Percentiles rank a stretch among this genome's conserved stretches.
Evolutionary conservation across 2,113 vertebrate species (phyloP).

Genomic region (Nibea albiflora): DNA sequence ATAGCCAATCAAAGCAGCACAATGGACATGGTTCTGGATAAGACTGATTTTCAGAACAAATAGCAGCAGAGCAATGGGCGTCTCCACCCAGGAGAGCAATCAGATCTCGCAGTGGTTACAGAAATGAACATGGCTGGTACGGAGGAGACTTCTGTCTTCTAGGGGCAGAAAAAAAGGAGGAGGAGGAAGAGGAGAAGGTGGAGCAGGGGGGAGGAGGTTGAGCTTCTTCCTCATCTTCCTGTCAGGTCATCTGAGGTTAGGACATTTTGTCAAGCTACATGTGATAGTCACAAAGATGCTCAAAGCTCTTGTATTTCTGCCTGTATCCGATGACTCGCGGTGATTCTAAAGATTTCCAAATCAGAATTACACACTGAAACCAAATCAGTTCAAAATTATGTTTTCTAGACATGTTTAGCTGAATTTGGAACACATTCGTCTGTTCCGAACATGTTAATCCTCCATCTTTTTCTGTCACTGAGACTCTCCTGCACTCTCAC

Average conservation of each 20-base stretch:
- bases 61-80: slow-evolving; percentile 49
- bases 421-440: background rate
- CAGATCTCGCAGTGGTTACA: slow-evolving; percentile 52
- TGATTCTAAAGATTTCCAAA: background rate
- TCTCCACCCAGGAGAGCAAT: slow-evolving; percentile 52
- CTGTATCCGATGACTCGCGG: background rate
- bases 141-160: slow-evolving; percentile 25
- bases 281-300: slow-evolving; percentile 15
- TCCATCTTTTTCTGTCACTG: background rate
- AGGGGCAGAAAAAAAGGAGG: background rate
- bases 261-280: slow-evolving; percentile 10
- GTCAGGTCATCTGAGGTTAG: slow-evolving; percentile 52
- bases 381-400: background rate
- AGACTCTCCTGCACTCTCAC: background rate
- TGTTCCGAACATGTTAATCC: background rate
- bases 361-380: background rate
- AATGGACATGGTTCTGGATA: slow-evolving; percentile 53
- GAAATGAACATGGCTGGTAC: slow-evolving; percentile 39
- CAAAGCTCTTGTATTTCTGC: background rate
- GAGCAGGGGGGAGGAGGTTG: background rate
- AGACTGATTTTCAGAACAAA: slow-evolving; percentile 65
- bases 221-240: slow-evolving; percentile 21
- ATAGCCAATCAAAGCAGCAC: slow-evolving; percentile 71
- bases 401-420: background rate
- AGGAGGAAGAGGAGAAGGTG: slow-evolving; percentile 24